phyloP scores from a whole-genome alignment of 2,113 vertebrate species.

The Delphinus delphis region DNA sequence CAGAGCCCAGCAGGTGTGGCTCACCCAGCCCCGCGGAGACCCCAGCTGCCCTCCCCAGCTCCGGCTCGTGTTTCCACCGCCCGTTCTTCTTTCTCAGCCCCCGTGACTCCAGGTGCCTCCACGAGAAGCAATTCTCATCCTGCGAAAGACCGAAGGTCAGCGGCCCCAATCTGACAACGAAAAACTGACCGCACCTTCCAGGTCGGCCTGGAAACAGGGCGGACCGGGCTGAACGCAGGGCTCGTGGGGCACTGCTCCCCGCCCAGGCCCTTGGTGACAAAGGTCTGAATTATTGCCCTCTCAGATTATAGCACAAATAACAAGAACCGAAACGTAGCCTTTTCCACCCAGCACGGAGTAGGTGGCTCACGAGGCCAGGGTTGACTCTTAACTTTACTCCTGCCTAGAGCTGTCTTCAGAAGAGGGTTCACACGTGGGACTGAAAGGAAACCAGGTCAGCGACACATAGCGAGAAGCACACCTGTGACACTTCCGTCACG shows the following conservation, averaged over 20 bases:
- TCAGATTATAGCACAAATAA: not conserved
- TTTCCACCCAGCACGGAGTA: rapidly evolving
- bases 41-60: not conserved
- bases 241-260: not conserved
- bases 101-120: not conserved
- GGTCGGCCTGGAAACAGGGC: rapidly evolving
- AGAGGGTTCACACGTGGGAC: rapidly evolving
- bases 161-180: too few relatives aligned
- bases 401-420: not conserved
- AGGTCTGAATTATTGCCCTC: not conserved
- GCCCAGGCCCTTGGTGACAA: not conserved
- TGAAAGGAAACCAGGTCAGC: not conserved
- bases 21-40: not conserved
- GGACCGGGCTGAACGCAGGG: rapidly evolving
- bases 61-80: not conserved
- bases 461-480: not conserved
- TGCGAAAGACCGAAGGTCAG: not conserved
- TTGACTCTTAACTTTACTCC: not conserved
- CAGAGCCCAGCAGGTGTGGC: not conserved
- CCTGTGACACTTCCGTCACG: rapidly evolving
- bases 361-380: not conserved
- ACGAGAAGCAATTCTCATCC: not conserved
- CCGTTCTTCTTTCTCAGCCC: not conserved
- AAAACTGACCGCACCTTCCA: not conserved
- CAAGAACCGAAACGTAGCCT: not conserved